These are phyloP conservation scores for Diuraphis noxia DNA, from an alignment of 1,140 invertebrate species.

Conservation along the genomic window DNA sequence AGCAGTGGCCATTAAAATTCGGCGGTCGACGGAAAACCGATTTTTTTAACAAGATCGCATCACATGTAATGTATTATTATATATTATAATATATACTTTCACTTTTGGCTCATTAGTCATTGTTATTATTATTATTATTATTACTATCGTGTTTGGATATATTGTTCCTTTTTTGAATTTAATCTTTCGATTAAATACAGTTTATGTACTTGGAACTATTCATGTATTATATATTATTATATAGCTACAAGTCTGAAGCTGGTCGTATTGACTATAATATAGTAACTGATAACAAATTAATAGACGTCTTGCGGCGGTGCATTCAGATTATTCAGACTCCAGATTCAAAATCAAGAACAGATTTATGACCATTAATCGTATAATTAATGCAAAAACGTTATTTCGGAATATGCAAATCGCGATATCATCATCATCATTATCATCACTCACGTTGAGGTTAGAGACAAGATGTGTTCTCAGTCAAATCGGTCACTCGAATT, in stretches of 20 bases:
- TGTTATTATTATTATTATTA: neutral
- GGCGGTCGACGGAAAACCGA: neutral
- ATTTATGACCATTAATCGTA: neutral
- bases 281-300: neutral
- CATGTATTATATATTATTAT: neutral
- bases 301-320: neutral
- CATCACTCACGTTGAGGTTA: neutral
- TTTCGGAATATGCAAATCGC: neutral
- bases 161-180: neutral
- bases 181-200: neutral
- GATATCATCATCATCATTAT: neutral
- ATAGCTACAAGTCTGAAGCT: neutral
- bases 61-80: neutral
- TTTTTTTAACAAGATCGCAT: neutral
- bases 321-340: neutral
- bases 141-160: neutral
- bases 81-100: neutral
- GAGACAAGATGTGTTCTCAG: neutral
- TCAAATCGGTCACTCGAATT: neutral
- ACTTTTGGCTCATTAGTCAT: neutral
- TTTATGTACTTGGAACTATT: neutral
- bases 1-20: neutral
- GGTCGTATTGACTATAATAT: neutral
- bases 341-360: neutral
- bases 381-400: constrained; percentile 6